These are phyloP conservation scores for Cyprinodon variegatus DNA, from an alignment of 2,113 vertebrate genomes.

Conservation along the genomic window DNA sequence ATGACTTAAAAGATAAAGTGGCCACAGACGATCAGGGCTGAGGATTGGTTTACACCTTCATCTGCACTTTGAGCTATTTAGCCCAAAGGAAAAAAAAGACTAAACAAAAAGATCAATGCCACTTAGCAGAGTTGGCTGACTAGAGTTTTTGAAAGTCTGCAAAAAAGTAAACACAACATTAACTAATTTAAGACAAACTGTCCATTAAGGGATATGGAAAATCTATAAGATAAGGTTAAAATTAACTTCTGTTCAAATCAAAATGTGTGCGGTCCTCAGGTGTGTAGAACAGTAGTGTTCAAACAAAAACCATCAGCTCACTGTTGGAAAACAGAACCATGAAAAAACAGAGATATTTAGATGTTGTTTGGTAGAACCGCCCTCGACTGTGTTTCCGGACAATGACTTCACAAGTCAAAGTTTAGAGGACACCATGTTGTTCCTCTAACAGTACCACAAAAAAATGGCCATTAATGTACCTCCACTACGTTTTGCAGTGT, in stretches of 20 bases:
- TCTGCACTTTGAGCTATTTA: slow-evolving; percentile 64
- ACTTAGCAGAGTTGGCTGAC: slow-evolving; percentile 22
- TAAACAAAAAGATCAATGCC: slow-evolving; percentile 35
- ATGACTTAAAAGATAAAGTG: slow-evolving; percentile 54
- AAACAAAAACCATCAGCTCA: not conserved
- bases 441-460: no score
- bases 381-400: no score
- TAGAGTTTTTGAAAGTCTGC: slow-evolving; percentile 38
- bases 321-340: no score
- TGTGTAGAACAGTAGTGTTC: slow-evolving; percentile 8
- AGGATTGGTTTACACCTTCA: slow-evolving; percentile 64
- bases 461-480: no score
- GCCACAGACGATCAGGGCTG: slow-evolving; percentile 51
- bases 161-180: slow-evolving; percentile 51
- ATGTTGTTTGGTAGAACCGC: no score
- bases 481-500: no score
- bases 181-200: slow-evolving; percentile 3
- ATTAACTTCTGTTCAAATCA: slow-evolving; percentile 7
- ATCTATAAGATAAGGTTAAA: slow-evolving; percentile 23
- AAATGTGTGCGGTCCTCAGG: slow-evolving; percentile 1
- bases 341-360: no score
- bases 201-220: slow-evolving; percentile 29
- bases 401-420: no score
- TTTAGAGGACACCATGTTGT: no score
- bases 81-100: slow-evolving; percentile 8